Conservation (phyloP, 2,797 vertebrate species). For the Molossus molossus region DNA sequence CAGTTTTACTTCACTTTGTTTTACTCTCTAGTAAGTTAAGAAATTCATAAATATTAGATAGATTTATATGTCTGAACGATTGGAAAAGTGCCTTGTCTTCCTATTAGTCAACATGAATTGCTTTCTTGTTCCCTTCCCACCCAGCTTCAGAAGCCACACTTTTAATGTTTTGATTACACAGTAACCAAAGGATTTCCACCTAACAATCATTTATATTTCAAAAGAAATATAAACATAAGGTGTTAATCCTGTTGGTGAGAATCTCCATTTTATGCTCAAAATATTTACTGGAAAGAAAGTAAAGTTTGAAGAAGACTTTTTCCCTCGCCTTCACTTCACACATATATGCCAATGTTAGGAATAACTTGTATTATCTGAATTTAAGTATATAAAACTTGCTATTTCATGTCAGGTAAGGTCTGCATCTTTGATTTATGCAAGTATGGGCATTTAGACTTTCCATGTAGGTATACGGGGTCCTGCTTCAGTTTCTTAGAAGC, state of each 20-base stretch:
- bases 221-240: neutral
- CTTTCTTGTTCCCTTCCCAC: neutral
- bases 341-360: neutral
- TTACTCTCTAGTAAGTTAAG: neutral
- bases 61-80: neutral
- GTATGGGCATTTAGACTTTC: neutral
- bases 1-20: neutral
- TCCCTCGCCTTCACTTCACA: neutral
- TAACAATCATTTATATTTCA: neutral
- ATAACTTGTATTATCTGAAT: neutral
- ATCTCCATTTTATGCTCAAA: neutral
- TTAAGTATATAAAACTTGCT: neutral
- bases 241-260: neutral
- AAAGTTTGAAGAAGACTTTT: neutral
- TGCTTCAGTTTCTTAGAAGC: neutral
- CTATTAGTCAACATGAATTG: neutral
- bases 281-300: neutral
- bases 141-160: neutral
- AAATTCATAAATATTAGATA: conserved; percentile 16
- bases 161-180: neutral
- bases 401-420: neutral
- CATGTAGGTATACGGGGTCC: neutral
- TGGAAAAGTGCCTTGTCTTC: neutral
- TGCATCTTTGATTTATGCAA: neutral
- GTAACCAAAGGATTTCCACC: neutral